These are phyloP conservation scores for Lasioglossum vierecki DNA, from an alignment of 2,888 invertebrate genomes.

Conservation along the genomic window DNA sequence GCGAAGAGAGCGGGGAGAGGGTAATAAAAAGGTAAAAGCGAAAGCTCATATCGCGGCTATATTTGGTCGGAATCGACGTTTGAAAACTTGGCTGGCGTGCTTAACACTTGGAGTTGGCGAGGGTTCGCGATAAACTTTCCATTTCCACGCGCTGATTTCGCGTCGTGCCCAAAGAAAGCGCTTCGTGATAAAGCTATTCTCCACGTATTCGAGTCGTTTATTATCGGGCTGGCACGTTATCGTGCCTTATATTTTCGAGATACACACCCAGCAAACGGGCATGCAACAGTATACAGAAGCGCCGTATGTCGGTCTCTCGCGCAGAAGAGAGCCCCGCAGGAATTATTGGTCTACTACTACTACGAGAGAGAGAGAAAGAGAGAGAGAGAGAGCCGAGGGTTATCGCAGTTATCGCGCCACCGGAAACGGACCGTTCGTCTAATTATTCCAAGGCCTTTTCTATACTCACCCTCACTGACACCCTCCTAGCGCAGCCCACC, in stretches of 20 bases:
- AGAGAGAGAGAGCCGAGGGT: conserved; percentile 38
- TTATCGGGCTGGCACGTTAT: conserved; percentile 67
- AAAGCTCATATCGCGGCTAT: background rate
- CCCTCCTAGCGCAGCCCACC: conserved; percentile 1
- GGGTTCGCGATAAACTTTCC: conserved; percentile 67
- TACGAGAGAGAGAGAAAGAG: no score
- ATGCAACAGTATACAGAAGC: conserved; percentile 44
- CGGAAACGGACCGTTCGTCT: conserved; percentile 70
- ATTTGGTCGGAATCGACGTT: conserved; percentile 41
- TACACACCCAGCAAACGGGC: conserved; percentile 56
- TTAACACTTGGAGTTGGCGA: conserved; percentile 49
- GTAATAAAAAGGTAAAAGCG: background rate
- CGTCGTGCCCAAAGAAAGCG: conserved; percentile 49
- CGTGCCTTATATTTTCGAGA: conserved; percentile 68
- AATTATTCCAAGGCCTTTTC: conserved; percentile 74
- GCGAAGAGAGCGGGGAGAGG: no score
- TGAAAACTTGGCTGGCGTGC: conserved; percentile 40
- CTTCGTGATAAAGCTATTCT: conserved; percentile 64
- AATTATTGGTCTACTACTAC: conserved; percentile 63
- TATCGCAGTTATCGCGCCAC: conserved; percentile 65
- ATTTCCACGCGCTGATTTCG: conserved; percentile 62
- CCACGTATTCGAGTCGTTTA: conserved; percentile 61
- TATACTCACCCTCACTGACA: conserved; percentile 28
- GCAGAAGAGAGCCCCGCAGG: conserved; percentile 41
- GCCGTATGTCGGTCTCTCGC: conserved; percentile 30